Conservation (phyloP, 2,113 vertebrate species). For the Mus pahari region DNA sequence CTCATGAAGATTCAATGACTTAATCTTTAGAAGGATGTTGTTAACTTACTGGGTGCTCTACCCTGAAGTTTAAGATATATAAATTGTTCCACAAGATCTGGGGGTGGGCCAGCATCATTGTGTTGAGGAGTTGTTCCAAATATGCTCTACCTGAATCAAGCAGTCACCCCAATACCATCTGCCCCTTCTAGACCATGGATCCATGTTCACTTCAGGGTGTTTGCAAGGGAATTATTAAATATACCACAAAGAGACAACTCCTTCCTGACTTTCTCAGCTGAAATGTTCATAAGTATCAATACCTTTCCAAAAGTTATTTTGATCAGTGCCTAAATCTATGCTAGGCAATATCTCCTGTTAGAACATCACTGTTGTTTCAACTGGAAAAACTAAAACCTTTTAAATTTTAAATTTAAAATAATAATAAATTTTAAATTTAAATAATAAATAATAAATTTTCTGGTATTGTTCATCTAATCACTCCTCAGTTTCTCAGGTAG, state of each 20-base stretch:
- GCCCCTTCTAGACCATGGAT: neutral
- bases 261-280: slow-evolving; percentile 7
- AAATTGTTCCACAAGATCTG: neutral
- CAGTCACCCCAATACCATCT: neutral
- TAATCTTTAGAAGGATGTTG: neutral
- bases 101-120: neutral
- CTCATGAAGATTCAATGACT: slow-evolving; percentile 7
- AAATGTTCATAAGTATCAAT: slow-evolving; percentile 12
- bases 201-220: neutral
- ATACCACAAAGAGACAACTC: neutral
- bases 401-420: too few relatives aligned
- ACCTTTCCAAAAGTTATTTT: slow-evolving; percentile 32
- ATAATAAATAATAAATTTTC: neutral
- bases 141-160: neutral
- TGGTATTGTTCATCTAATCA: neutral
- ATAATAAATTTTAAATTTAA: too few relatives aligned
- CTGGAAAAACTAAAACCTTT: neutral
- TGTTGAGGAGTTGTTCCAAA: neutral
- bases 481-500: neutral
- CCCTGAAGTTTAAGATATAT: slow-evolving; percentile 5
- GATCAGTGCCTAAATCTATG: neutral
- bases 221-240: neutral
- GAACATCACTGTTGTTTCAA: neutral
- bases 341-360: neutral
- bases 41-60: neutral